Percentiles rank a stretch among this genome's conserved stretches.
These are phyloP conservation scores for Galbula dea DNA, from an alignment of 2,113 vertebrate species.

Conservation along the genomic window DNA sequence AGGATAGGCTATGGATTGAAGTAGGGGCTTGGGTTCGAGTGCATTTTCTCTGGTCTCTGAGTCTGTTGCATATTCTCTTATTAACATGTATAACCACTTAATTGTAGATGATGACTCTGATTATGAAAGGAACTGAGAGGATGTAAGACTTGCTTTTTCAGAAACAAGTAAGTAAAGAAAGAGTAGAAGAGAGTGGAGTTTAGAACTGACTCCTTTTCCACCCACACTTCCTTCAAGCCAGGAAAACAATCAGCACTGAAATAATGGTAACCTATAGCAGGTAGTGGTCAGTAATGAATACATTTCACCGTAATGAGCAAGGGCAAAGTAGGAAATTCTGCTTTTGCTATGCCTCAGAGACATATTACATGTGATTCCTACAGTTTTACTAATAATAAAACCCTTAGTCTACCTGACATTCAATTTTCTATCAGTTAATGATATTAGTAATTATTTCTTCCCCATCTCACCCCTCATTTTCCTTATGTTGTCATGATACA, in stretches of 20 bases:
- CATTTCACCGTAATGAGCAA: background rate
- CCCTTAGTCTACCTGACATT: background rate
- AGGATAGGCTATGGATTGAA: background rate
- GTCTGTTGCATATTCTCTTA: background rate
- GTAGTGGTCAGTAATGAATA: background rate
- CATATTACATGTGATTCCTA: background rate
- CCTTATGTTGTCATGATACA: background rate
- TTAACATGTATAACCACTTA: background rate
- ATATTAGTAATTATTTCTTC: background rate
- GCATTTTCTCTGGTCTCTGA: background rate
- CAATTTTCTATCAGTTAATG: background rate
- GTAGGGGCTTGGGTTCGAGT: background rate
- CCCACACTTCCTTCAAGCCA: background rate
- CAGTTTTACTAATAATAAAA: background rate
- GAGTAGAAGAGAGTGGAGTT: background rate
- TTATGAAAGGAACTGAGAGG: background rate
- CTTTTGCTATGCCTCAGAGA: background rate
- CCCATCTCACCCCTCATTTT: background rate
- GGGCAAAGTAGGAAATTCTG: background rate
- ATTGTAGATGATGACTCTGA: background rate
- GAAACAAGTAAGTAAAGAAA: background rate
- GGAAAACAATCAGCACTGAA: background rate
- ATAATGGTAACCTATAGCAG: background rate
- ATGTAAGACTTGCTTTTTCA: background rate
- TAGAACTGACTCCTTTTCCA: background rate